Evolutionary conservation across 2,113 vertebrate genomes (phyloP), one percentile per base, ranked within the genome.

Genomic region (Pelmatolapia mariae): DNA sequence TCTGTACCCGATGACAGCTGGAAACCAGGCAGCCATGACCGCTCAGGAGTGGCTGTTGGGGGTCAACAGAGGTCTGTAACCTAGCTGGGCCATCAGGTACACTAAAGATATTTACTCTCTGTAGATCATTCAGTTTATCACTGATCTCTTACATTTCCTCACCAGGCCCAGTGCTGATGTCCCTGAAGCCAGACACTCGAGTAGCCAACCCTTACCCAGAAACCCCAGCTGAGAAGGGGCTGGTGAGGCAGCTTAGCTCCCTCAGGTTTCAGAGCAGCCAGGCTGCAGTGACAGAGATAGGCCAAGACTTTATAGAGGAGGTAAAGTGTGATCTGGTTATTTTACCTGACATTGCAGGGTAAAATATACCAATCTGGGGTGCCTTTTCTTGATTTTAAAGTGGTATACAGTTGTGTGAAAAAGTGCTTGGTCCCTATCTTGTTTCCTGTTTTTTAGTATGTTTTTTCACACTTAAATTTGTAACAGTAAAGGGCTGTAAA

Each of bases 21-120:
- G 97, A 76, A 90, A 95, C 83, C 94, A 96, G 84, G 97, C 99
- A 2, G 96, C 98, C 3, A 86, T 99, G 95, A 98, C 97, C 1
- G 98, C 98, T 68, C 95, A 94, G 8, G 96, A 99, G 94, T 99
- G 99, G 99, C 95, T 99, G 84, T 89, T 26, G 0, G 98, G 98
- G 29, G 52, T 97, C 54, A 95, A 98, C 91, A 97, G 96, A 97
- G 98, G 98, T 99, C 90, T 96, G 97, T 82, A 3, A 40, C 2
- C 8, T 12, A 4, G 1, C 3, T 2, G 9, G 12, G 4, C 9
- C 24, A 29, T 54, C 19, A 10, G 12, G 10, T 22, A 54, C 29
- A 1, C 5, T 33, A 22, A 22, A 15, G 4, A 29, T 5, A 50
- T 1, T 76, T 78, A 31, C 26, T 78, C 38, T 73, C 16, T 52